These are phyloP conservation scores for Meganola albula DNA, from an alignment of 2,888 invertebrate species.

Conservation along the genomic window DNA sequence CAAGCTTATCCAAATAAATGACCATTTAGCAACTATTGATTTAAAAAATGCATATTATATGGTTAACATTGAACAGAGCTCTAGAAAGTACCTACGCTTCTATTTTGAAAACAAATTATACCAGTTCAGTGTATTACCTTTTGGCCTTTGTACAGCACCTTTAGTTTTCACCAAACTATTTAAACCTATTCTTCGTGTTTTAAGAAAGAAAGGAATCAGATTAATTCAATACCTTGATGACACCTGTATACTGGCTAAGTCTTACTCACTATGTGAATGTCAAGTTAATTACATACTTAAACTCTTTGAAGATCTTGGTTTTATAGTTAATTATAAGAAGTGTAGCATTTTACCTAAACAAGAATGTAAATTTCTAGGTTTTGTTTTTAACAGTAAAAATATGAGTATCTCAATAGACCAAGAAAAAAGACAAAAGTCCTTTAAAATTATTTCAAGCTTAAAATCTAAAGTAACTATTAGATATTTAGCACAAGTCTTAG, in stretches of 20 bases:
- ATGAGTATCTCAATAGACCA: neutral
- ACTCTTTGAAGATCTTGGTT: neutral
- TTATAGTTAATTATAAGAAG: conserved; percentile 5
- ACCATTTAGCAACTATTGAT: neutral
- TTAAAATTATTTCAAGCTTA: neutral
- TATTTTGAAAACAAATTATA: neutral
- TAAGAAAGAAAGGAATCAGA: conserved; percentile 5
- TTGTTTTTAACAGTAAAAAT: conserved; percentile 1
- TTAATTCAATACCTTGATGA: neutral
- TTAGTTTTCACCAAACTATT: conserved; percentile 4
- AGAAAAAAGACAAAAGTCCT: neutral
- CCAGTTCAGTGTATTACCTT: neutral
- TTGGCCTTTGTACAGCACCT: neutral
- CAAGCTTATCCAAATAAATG: neutral
- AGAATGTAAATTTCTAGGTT: conserved; percentile 5
- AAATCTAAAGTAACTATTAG: neutral
- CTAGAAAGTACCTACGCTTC: neutral
- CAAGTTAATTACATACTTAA: neutral
- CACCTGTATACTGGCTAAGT: neutral
- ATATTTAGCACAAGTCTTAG: neutral
- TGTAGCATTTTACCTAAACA: conserved; percentile 2
- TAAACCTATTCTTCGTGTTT: conserved; percentile 5
- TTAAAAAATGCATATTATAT: neutral
- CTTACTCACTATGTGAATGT: neutral
- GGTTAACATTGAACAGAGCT: neutral